Evolutionary conservation across 2,888 invertebrate genomes (phyloP), one percentile per base, ranked within the genome.

Genomic region (Cistogaster globosa): DNA sequence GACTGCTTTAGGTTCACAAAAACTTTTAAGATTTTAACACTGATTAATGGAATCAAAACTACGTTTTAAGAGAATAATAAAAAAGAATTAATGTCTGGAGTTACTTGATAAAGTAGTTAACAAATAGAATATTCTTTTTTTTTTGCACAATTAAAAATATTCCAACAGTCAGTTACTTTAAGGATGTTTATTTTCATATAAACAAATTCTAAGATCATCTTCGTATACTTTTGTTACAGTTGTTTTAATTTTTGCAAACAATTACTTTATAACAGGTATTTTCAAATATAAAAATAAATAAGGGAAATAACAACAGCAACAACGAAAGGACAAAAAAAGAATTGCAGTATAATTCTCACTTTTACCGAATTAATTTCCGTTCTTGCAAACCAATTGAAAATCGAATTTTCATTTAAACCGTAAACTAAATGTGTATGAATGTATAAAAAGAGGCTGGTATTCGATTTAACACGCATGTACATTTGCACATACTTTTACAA

Each of bases 351-450:
- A 82, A 85, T 85, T 85, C 85, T 85, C 85, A 85, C 85, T 83
- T 86, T 89, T 89, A 89, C 90, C 90, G 90, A 90, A 91, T 90
- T 91, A 90, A 90, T 90, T 90, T 90, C 91, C 91, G 91, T 89
- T 90, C 82, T 90, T 89, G 90, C 90, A 90, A 90, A 89, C 91
- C 90, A 90, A 91, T 90, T 90, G 91, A 90, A 91, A 90, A 91
- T 91, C 91, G 89, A 90, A 90, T 90, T 90, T 90, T 90, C 90
- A 90, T 90, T 91, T 89, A 88, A 89, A 88, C 87, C 75, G 82
- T 79, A 82, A 85, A 85, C 45, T 18, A 18, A 53, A 18, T 18
- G 20, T 32, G 32, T 26, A 26, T 32, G 32, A 0, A 32, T 7
- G 8, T 32, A 32, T 8, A 32, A 32, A 32, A 32, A 32, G 6